Percentiles rank a stretch among this genome's conserved stretches.
Conservation (phyloP, 2,888 invertebrate genomes). For the Chorisops tibialis region DNA sequence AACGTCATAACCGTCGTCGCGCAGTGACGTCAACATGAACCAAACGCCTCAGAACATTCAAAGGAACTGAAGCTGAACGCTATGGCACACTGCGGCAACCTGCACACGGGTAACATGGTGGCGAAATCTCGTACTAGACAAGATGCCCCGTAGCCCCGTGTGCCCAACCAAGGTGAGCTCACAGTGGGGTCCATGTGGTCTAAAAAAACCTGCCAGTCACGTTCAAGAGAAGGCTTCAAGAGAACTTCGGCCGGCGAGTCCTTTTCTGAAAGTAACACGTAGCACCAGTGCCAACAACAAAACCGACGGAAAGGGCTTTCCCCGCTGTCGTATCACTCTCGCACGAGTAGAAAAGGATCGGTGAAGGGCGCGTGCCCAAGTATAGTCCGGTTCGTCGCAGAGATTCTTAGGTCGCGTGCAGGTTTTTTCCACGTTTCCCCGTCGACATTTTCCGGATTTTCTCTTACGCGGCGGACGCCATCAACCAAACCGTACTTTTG, state of each 20-base stretch:
- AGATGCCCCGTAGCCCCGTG: background rate
- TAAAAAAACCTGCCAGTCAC: too few species aligned
- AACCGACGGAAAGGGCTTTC: too few species aligned
- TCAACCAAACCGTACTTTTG: background rate
- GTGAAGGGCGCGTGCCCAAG: constrained; percentile 1
- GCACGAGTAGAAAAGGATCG: too few species aligned
- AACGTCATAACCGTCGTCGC: background rate
- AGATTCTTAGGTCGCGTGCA: background rate
- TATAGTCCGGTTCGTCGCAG: background rate
- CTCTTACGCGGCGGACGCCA: background rate
- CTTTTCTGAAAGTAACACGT: too few species aligned
- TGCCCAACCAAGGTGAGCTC: background rate
- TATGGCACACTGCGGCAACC: constrained; percentile 9
- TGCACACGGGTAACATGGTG: constrained; percentile 11
- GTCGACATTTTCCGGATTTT: too few species aligned
- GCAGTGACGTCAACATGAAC: constrained; percentile 19
- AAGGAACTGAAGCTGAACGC: constrained; percentile 22
- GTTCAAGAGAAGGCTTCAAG: too few species aligned
- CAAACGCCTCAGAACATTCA: constrained; percentile 18
- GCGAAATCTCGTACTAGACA: background rate
- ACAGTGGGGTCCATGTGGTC: background rate
- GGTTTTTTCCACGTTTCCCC: too few species aligned
- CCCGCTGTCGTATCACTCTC: too few species aligned
- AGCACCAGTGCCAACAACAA: too few species aligned
- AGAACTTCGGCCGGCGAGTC: background rate